These are phyloP conservation scores for Tromatobia lineatoria DNA, from an alignment of 2,888 invertebrate species.

Conservation along the genomic window DNA sequence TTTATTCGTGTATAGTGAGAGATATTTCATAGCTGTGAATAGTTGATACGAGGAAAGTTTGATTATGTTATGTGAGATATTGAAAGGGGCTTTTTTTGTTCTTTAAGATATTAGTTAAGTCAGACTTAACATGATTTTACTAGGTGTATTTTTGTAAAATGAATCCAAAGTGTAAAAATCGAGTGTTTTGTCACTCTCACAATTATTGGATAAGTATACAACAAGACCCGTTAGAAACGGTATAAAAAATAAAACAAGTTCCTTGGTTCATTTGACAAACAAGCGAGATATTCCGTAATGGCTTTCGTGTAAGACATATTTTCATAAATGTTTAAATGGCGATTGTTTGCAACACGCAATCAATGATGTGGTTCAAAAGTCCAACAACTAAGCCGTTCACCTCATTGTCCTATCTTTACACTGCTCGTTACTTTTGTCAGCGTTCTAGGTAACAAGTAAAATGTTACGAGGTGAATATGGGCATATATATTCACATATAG, in stretches of 20 bases:
- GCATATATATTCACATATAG: no score
- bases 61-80: no score
- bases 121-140: no score
- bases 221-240: background rate
- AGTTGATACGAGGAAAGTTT: no score
- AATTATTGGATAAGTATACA: no score
- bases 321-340: background rate
- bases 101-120: no score
- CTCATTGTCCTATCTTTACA: constrained; percentile 17
- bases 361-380: constrained; percentile 4
- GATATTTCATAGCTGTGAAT: no score
- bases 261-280: background rate
- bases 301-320: background rate
- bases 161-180: no score
- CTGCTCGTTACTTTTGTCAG: background rate
- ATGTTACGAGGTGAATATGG: constrained; percentile 4
- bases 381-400: background rate
- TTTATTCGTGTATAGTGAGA: no score
- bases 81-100: no score
- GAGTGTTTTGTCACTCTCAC: no score
- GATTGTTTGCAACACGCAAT: background rate
- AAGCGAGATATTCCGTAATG: background rate
- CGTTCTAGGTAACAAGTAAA: background rate
- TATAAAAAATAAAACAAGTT: background rate
- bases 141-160: no score